phyloP scores from a whole-genome alignment of 2,797 vertebrate species.

The Chelon labrosus region DNA sequence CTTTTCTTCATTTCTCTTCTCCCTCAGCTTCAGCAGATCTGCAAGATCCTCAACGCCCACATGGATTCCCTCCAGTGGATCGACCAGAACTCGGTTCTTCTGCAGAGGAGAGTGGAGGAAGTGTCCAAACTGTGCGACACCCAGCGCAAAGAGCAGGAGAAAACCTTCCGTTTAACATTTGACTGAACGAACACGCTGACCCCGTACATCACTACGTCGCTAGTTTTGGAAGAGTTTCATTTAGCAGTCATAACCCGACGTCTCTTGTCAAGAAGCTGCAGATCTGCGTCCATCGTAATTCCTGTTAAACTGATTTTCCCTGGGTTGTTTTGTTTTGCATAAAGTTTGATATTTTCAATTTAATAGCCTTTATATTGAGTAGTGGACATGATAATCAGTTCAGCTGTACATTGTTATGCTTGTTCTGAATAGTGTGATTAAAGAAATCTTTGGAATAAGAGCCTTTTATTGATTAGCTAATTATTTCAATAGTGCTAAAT shows the following conservation, averaged over 20 bases:
- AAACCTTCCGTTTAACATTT: slow-evolving; percentile 91
- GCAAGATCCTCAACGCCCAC: slow-evolving; percentile 93
- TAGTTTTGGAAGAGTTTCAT: slow-evolving; percentile 2
- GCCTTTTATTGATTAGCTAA: background rate
- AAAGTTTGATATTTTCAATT: slow-evolving; percentile 53
- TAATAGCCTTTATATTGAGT: slow-evolving; percentile 37
- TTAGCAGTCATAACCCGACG: background rate
- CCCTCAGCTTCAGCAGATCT: slow-evolving; percentile 92
- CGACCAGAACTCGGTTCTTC: slow-evolving; percentile 92
- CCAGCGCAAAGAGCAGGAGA: slow-evolving; percentile 95
- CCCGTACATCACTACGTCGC: no score
- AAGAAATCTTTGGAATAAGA: slow-evolving; percentile 59
- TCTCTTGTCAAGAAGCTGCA: background rate
- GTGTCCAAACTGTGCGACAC: slow-evolving; percentile 92
- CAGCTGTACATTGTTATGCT: slow-evolving; percentile 44
- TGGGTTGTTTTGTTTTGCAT: slow-evolving; percentile 7
- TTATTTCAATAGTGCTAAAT: no score
- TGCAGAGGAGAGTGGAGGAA: slow-evolving; percentile 96
- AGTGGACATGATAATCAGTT: slow-evolving; percentile 17
- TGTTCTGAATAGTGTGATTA: slow-evolving; percentile 51
- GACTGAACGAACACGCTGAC: no score
- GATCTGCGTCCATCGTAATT: slow-evolving; percentile 3
- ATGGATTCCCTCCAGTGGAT: slow-evolving; percentile 96
- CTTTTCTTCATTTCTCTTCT: slow-evolving; percentile 2
- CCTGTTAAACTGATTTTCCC: background rate